These are phyloP conservation scores for Erpobdella octoculata DNA, from an alignment of 2,888 invertebrate species.

Conservation along the genomic window DNA sequence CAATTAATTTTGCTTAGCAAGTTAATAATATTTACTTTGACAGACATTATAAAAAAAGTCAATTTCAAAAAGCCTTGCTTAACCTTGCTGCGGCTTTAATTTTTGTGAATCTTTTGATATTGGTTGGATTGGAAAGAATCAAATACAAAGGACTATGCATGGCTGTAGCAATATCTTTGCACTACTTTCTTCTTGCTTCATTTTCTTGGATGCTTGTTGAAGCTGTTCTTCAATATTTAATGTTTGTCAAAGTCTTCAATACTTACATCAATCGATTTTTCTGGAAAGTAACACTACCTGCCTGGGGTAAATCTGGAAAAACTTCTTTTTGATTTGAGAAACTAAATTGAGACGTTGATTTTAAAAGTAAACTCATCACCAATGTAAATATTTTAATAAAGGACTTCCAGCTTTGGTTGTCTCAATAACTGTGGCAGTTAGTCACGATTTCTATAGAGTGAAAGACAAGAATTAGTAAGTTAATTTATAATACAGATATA, in stretches of 20 bases:
- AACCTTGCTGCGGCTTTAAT: constrained; percentile 62
- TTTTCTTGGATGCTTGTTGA: constrained; percentile 70
- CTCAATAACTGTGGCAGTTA: too few relatives aligned
- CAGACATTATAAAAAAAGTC: constrained; percentile 37
- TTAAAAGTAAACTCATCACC: too few relatives aligned
- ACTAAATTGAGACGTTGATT: too few relatives aligned
- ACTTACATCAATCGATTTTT: constrained; percentile 59
- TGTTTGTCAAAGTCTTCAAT: constrained; percentile 64
- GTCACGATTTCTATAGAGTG: too few relatives aligned
- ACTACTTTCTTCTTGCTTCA: constrained; percentile 63
- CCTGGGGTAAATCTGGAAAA: constrained; percentile 54
- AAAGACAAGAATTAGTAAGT: too few relatives aligned
- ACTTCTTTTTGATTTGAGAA: too few relatives aligned
- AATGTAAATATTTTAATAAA: too few relatives aligned
- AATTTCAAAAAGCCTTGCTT: constrained; percentile 62
- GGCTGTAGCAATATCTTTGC: constrained; percentile 60
- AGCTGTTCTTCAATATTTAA: constrained; percentile 62
- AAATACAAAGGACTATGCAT: constrained; percentile 56
- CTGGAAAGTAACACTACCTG: constrained; percentile 59
- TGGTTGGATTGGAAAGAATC: constrained; percentile 44
- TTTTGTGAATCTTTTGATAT: constrained; percentile 56
- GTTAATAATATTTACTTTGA: too few relatives aligned
- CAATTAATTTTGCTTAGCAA: not conserved
- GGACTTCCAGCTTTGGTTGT: too few relatives aligned
- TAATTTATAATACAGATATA: too few relatives aligned